A percentile compares a stretch with the other conserved stretches of the same genome.
phyloP scores from a whole-genome alignment of 2,888 invertebrate species.

The Nezara viridula region DNA sequence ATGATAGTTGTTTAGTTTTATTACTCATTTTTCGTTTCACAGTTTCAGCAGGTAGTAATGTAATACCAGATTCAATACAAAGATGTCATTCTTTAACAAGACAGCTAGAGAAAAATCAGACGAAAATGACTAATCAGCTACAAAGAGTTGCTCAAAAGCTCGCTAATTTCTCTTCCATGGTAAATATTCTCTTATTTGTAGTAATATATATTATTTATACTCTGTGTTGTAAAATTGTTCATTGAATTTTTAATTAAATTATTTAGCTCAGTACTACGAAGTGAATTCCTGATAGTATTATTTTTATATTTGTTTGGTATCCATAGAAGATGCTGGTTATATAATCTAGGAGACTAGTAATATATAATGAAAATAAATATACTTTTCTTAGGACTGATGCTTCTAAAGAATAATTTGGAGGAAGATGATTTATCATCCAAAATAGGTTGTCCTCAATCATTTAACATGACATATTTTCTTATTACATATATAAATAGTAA shows the following conservation, averaged over 20 bases:
- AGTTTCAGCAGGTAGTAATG: constrained; percentile 78
- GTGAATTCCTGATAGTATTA: not conserved
- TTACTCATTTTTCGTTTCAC: constrained; percentile 67
- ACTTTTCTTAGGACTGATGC: too few species aligned
- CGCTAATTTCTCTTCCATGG: constrained; percentile 72
- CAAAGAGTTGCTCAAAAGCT: constrained; percentile 74
- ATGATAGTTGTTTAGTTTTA: not conserved
- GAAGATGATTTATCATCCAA: too few species aligned
- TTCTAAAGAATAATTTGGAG: too few species aligned
- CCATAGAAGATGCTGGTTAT: not conserved
- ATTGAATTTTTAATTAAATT: not conserved
- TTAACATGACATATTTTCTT: too few species aligned
- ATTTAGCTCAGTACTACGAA: not conserved
- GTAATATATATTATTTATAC: not conserved
- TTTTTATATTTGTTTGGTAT: not conserved
- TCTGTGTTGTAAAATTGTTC: not conserved
- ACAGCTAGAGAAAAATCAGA: constrained; percentile 78
- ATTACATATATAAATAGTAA: too few species aligned
- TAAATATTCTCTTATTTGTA: constrained; percentile 65
- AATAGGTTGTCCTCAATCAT: too few species aligned
- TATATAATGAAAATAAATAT: not conserved
- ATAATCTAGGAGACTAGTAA: too few species aligned
- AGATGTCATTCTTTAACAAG: constrained; percentile 80
- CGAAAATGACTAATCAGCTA: constrained; percentile 74
- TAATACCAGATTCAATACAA: constrained; percentile 79